These are phyloP conservation scores for Aurelia aurita complex sp. Pacific DNA, from an alignment of 30 jellyfish, hydroid and myxozoan species.

Conservation along the genomic window DNA sequence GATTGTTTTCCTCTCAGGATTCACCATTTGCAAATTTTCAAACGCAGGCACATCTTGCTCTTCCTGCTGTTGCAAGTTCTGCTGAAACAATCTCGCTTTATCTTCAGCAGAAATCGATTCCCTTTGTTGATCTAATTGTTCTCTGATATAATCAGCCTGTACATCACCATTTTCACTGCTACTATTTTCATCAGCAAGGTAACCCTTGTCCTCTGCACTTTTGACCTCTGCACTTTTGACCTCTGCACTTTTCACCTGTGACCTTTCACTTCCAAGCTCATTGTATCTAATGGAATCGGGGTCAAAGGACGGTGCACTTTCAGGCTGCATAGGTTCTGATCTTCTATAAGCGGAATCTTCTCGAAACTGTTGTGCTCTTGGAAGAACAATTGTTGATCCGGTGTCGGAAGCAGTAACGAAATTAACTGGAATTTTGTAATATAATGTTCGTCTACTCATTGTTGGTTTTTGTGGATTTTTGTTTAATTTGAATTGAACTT, in stretches of 20 bases:
- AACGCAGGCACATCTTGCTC: constrained; percentile 35
- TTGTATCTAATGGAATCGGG: constrained; percentile 36
- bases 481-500: constrained; percentile 14
- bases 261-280: neutral
- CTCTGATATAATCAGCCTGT: constrained; percentile 57
- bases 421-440: constrained; percentile 56
- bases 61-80: neutral
- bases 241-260: too few relatives aligned
- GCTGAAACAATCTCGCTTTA: constrained; percentile 5
- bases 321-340: constrained; percentile 47
- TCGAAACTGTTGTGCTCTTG: constrained; percentile 9
- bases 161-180: constrained; percentile 20
- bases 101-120: constrained; percentile 20
- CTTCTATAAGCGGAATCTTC: constrained; percentile 47
- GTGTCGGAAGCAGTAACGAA: constrained; percentile 51
- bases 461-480: constrained; percentile 37
- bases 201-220: too few relatives aligned
- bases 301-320: constrained; percentile 25
- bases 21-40: constrained; percentile 38
- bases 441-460: constrained; percentile 41
- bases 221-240: too few relatives aligned
- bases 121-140: constrained; percentile 25
- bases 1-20: constrained; percentile 35
- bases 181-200: too few relatives aligned
- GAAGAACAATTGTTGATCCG: constrained; percentile 50